Evolutionary conservation across 1,140 invertebrate species (phyloP).

Genomic region (Drosophila simulans): DNA sequence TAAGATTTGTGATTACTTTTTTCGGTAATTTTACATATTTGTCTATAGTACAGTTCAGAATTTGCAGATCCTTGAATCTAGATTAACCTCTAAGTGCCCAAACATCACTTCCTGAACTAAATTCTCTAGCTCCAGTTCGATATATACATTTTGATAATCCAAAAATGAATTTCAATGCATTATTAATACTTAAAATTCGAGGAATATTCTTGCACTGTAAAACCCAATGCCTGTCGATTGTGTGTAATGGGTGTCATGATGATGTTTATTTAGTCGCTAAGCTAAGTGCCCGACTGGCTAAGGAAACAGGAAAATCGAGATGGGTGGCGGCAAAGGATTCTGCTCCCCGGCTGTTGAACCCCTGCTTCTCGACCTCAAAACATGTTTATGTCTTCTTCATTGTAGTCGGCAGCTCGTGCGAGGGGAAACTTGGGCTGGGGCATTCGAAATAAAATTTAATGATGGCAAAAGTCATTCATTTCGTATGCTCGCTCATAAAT

Average conservation of each 20-base stretch:
- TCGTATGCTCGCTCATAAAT: conserved; percentile 75
- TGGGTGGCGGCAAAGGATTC: conserved; percentile 45
- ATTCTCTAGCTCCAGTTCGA: too few relatives aligned
- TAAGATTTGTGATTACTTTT: too few relatives aligned
- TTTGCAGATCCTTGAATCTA: too few relatives aligned
- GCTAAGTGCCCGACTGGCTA: conserved; percentile 55
- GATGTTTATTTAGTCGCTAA: conserved; percentile 72
- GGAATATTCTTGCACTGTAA: background rate
- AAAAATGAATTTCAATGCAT: too few relatives aligned
- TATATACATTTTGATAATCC: too few relatives aligned
- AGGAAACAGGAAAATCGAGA: conserved; percentile 38
- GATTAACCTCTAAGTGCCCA: too few relatives aligned
- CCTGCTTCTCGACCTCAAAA: conserved; percentile 65
- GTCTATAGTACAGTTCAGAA: too few relatives aligned
- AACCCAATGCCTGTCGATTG: conserved; percentile 46
- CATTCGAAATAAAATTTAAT: conserved; percentile 71
- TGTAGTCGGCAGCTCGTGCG: conserved; percentile 39
- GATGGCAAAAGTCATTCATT: conserved; percentile 76
- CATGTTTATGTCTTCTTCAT: conserved; percentile 63
- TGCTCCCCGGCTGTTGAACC: conserved; percentile 46
- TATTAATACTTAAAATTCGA: background rate
- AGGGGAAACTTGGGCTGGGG: conserved; percentile 31
- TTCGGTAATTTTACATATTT: too few relatives aligned
- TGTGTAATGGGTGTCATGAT: conserved; percentile 73
- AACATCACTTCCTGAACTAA: too few relatives aligned